Base-by-base conservation (phyloP, 1,140 invertebrate genomes). In the Phymastichus coffea region DNA sequence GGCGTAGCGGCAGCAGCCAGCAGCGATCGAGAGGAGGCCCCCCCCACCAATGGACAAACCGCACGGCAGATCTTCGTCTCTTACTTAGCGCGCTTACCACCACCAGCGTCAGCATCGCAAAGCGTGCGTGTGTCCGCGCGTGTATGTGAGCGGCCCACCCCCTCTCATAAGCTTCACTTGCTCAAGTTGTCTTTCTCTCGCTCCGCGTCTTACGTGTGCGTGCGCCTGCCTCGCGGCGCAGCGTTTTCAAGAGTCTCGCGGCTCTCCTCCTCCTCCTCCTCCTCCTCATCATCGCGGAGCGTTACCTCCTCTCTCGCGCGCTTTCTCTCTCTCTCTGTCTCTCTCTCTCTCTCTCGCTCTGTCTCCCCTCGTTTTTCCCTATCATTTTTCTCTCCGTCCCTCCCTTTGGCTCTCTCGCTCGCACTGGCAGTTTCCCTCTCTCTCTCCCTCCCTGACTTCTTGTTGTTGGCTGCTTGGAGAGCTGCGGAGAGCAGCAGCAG, bases 321-420 rank as follows among this genome's bases (percentile, higher is more conserved):
- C 19, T 28, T 30, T 22, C 4, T 37, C 55, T 9, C 28, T 49
- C 15, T 28, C 37, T 20, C 19, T 41, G n/a, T 35, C 33, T 20
- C 35, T 20, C 40, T 46, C 17, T 35, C 46, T 47, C n/a, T 25
- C 20, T 28, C 52, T 54, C 46, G 30, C 14, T 38, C 40, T 46
- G n/a, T 37, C 56, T 17, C 17, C 33, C 57, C 22, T 20, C 8
- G 3, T 4, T 22, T 1, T 40, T 33, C 40, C 15, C 37, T 54
- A 49, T 43, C 49, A n/a, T 54, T 44, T 23, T 30, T 59, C 43
- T 9, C 52, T 22, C 38, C n/a, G 3, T 38, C 35, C 14, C 47
- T 22, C 3, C 37, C 48, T 38, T 26, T 22, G 7, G 14, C 40
- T 54, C 54, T 56, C 51, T 59, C 63, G 55, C 49, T 46, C 23